A percentile compares a stretch with the other conserved stretches of the same genome.
Conservation (phyloP, 2,113 vertebrate genomes). For the Recurvirostra avosetta region DNA sequence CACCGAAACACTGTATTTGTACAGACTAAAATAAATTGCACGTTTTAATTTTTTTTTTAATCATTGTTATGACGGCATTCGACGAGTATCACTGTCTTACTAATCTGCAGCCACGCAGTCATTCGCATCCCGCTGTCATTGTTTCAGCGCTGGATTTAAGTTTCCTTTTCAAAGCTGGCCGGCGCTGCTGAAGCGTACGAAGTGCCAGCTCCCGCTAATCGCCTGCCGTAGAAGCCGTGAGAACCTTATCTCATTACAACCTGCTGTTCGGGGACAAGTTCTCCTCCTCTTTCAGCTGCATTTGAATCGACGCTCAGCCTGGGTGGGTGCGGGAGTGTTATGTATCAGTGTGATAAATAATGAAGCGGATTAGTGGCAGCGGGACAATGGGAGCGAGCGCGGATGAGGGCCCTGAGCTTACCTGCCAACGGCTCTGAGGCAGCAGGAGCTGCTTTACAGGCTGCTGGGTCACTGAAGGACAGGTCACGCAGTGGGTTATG, state of each 20-base stretch:
- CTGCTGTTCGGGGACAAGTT: background rate
- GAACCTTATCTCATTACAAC: background rate
- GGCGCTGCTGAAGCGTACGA: background rate
- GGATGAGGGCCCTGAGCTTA: background rate
- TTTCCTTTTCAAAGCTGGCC: background rate
- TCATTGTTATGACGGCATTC: background rate
- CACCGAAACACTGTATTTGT: fast-evolving
- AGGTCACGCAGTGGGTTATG: background rate
- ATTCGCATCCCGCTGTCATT: fast-evolving
- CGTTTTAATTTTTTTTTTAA: background rate
- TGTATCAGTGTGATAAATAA: background rate
- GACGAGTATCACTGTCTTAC: background rate
- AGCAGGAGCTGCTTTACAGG: background rate
- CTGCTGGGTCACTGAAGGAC: background rate
- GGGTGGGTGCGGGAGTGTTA: background rate
- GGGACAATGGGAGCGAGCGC: background rate
- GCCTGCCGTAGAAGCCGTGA: background rate
- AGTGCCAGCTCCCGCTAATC: background rate
- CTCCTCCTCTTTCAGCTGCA: constrained; percentile 7
- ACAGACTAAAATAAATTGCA: background rate
- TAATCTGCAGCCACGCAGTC: background rate
- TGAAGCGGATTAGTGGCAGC: background rate
- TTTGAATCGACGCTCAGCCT: background rate
- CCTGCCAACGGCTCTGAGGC: background rate
- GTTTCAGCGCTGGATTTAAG: background rate